Percentiles rank a stretch among this genome's conserved stretches.
These are phyloP conservation scores for Lottia gigantea DNA, from an alignment of 2,888 invertebrate genomes.

Conservation along the genomic window DNA sequence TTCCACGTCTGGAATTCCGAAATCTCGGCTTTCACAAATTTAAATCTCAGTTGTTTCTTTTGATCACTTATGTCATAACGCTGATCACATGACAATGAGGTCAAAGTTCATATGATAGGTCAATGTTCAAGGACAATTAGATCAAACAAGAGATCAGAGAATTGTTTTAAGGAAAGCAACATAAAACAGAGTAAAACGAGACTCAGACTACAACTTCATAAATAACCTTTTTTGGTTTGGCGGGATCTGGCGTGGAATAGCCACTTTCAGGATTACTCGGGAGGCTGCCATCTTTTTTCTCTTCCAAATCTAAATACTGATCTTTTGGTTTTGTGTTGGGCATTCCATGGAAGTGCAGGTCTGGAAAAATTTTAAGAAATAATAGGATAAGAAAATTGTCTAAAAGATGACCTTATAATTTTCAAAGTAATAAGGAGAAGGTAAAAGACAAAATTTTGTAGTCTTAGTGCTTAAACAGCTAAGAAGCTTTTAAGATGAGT, in stretches of 20 bases:
- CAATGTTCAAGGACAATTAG: too few relatives aligned
- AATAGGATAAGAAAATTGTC: neutral
- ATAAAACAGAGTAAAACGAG: constrained; percentile 14
- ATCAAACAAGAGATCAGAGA: neutral
- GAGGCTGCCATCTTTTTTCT: constrained; percentile 37
- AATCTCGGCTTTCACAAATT: too few relatives aligned
- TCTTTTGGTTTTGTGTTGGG: constrained; percentile 51
- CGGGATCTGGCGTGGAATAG: constrained; percentile 53
- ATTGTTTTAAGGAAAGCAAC: neutral
- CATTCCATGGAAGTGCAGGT: constrained; percentile 37
- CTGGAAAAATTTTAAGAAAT: constrained; percentile 27
- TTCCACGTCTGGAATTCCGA: too few relatives aligned
- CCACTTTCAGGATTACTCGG: constrained; percentile 54
- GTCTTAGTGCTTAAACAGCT: too few relatives aligned
- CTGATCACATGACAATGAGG: too few relatives aligned
- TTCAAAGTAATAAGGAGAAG: too few relatives aligned
- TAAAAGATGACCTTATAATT: too few relatives aligned
- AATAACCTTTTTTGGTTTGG: constrained; percentile 65
- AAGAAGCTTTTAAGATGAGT: too few relatives aligned
- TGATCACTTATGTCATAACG: too few relatives aligned
- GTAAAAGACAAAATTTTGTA: too few relatives aligned
- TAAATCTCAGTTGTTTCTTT: too few relatives aligned
- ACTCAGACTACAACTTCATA: constrained; percentile 65
- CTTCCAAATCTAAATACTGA: constrained; percentile 45
- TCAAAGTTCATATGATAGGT: too few relatives aligned